Conservation (phyloP, 92 coral and sea anemone genomes). For the Paramuricea clavata region DNA sequence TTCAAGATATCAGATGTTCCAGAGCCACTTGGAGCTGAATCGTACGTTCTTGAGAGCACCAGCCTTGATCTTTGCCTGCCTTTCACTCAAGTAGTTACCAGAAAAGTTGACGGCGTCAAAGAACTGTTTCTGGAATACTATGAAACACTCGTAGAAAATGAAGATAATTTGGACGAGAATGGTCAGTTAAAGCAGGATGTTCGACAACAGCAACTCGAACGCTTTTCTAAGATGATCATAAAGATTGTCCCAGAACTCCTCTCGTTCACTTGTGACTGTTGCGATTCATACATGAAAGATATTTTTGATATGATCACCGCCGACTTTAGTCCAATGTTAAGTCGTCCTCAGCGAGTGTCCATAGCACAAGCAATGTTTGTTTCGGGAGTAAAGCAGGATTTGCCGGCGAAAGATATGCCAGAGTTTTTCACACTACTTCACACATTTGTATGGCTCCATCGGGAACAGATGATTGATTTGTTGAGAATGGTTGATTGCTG, state of each 20-base stretch:
- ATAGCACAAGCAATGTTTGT: conserved; percentile 73
- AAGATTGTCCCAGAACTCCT: conserved; percentile 68
- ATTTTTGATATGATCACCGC: conserved; percentile 75
- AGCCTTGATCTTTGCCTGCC: conserved; percentile 28
- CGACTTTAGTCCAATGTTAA: conserved; percentile 54
- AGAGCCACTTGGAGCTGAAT: conserved; percentile 29
- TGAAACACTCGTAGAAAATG: conserved; percentile 68
- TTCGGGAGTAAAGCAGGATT: conserved; percentile 39
- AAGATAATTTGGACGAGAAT: conserved; percentile 70
- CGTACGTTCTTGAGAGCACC: neutral
- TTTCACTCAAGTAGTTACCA: conserved; percentile 32
- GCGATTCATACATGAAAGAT: conserved; percentile 77
- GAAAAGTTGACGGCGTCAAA: conserved; percentile 46
- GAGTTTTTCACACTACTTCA: conserved; percentile 69
- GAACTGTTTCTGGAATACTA: conserved; percentile 37
- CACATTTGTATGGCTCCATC: conserved; percentile 76
- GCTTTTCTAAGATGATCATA: conserved; percentile 65
- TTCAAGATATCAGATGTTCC: conserved; percentile 33
- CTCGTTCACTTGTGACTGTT: neutral
- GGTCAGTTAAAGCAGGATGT: conserved; percentile 63
- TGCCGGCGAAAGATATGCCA: conserved; percentile 50
- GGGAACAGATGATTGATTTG: conserved; percentile 49
- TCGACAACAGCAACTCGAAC: conserved; percentile 43
- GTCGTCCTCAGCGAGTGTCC: conserved; percentile 66
- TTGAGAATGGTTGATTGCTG: conserved; percentile 11